phyloP scores from a whole-genome alignment of 64 coral and sea anemone genomes.

The Actinia tenebrosa region DNA sequence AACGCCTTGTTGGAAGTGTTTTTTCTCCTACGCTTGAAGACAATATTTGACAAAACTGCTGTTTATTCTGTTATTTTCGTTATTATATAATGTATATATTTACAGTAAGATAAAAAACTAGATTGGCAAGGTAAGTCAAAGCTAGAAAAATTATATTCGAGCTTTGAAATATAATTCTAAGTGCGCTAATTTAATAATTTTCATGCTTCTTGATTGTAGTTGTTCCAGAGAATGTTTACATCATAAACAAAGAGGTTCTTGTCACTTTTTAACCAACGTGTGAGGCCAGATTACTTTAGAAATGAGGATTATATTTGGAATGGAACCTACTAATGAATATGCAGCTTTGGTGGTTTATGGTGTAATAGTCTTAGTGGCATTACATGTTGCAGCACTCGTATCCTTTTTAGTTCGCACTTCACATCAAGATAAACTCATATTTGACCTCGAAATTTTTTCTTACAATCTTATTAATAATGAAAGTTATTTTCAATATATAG shows the following conservation, averaged over 20 bases:
- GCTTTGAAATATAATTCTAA: not conserved
- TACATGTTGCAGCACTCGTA: conserved; percentile 97
- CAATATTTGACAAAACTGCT: not conserved
- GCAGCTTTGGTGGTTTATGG: conserved; percentile 84
- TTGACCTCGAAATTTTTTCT: not conserved
- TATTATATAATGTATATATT: not conserved
- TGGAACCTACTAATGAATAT: conserved; percentile 26
- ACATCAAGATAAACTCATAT: not conserved
- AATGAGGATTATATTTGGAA: conserved; percentile 12
- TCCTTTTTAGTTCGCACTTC: conserved; percentile 39
- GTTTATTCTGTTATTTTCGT: not conserved
- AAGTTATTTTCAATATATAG: not conserved
- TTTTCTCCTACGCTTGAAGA: not conserved
- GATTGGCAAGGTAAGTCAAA: not conserved
- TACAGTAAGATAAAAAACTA: not conserved
- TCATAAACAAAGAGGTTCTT: not conserved
- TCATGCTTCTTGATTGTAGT: not conserved
- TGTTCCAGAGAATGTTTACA: not conserved
- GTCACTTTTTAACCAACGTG: not conserved
- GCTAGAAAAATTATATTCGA: not conserved
- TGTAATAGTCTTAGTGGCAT: conserved; percentile 71
- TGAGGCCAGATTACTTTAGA: not conserved
- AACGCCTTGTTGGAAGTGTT: not conserved
- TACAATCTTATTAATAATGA: too few relatives aligned
- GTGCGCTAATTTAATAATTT: not conserved